Base-by-base conservation (phyloP, 2,797 vertebrate species). In the Spinus olivaceus region DNA sequence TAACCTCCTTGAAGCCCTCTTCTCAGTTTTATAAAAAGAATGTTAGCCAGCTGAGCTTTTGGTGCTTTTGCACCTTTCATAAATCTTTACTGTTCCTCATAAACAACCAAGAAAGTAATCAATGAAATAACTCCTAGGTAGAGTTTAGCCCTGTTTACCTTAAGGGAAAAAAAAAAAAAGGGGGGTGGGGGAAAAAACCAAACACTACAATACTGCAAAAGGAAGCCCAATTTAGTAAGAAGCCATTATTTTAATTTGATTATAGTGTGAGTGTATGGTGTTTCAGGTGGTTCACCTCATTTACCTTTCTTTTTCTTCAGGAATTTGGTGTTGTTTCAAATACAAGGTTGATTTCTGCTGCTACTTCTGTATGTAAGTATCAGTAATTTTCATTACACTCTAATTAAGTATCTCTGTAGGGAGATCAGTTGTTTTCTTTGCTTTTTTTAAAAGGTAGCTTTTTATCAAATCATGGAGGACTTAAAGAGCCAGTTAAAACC, bases 251-350 rank as follows among this genome's bases (percentile, higher is more conserved):
- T 93, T 42, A 83, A 66, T 86, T 69, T 88, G 63, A 28, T 88
- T 66, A 27, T 21, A 59, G 5, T 86, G 33, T 73, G 66, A 82
- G 13, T 85, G 27, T 49, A 12, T 91, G 35, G 37, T 69, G 33
- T 74, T 67, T 90, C 69, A 86, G 74, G 37, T 94, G 67, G 67
- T 81, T 95, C 88, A 95, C 61, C 51, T 95, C 37, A 30, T 84
- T 79, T 79, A 89, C 37, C 56, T 20, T 88, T 95, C 35, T 93
- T 95, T 94, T 94, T 74, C 63, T 95, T 95, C 76, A 99, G 99
- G 99, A 99, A 98, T 99, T 99, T 98, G 99, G 99, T 96, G 99
- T 99, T 61, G 99, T 99, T 93, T 99, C 99, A 93, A 99, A 99
- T 97, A 99, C 99, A 88, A 98, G 99, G 91, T 98, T 99, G 97